phyloP scores from a whole-genome alignment of 1,140 invertebrate genomes.

The Acyrthosiphon pisum region DNA sequence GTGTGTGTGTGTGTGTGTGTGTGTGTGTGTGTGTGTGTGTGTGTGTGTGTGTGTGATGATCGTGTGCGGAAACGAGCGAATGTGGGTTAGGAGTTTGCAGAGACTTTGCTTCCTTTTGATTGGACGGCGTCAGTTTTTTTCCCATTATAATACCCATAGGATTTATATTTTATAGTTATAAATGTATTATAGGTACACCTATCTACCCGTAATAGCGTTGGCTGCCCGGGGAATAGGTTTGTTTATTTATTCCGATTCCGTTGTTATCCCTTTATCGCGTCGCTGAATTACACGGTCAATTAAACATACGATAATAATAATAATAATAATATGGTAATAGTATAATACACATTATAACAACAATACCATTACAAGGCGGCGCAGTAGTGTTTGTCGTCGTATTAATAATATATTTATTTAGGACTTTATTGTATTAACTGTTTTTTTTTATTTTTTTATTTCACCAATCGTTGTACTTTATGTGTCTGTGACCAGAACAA shows the following conservation, averaged over 20 bases:
- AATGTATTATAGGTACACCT: not conserved
- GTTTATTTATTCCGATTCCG: not conserved
- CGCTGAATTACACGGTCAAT: constrained; percentile 1
- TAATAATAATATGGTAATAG: not conserved
- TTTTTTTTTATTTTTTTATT: not conserved
- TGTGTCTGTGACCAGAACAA: not conserved
- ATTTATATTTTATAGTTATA: not conserved
- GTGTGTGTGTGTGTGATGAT: not conserved
- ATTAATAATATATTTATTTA: constrained; percentile 1
- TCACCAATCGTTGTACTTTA: not conserved
- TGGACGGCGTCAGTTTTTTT: not conserved
- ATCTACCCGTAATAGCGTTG: not conserved
- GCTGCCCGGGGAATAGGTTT: not conserved
- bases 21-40: not conserved
- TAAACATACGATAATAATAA: not conserved
- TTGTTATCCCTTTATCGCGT: not conserved
- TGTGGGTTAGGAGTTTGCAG: not conserved
- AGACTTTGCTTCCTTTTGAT: not conserved
- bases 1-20: no score
- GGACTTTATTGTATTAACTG: not conserved
- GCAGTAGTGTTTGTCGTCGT: not conserved
- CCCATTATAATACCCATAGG: not conserved
- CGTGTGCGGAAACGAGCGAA: not conserved
- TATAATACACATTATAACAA: constrained; percentile 2
- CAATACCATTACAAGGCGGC: not conserved